Evolutionary conservation across 2,113 vertebrate genomes (phyloP).

Genomic region (Sinocyclocheilus rhinocerous): DNA sequence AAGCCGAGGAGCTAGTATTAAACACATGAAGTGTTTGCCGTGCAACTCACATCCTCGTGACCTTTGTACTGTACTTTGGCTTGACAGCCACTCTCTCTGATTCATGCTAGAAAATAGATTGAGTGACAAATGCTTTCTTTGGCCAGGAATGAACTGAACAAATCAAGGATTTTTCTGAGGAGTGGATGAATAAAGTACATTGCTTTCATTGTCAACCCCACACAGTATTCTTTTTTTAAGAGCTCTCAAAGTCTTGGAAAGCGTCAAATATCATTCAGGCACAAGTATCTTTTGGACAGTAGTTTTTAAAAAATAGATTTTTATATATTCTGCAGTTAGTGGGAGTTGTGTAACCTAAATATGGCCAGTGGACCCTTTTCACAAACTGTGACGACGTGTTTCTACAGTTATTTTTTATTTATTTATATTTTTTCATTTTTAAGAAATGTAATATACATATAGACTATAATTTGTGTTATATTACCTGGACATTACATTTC

Average conservation of each 20-base stretch:
- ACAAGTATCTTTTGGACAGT: background rate
- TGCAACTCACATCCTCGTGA: conserved; percentile 24
- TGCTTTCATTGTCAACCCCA: conserved; percentile 1
- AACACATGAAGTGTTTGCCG: background rate
- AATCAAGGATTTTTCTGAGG: conserved; percentile 24
- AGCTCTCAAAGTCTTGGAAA: background rate
- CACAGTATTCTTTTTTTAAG: background rate
- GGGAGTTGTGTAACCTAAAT: background rate
- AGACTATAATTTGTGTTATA: background rate
- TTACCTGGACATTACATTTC: too few species aligned
- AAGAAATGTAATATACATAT: too few species aligned
- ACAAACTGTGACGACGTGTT: background rate
- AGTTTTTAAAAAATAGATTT: background rate
- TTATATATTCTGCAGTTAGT: too few species aligned
- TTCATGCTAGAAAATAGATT: conserved; percentile 55
- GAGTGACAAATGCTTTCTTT: conserved; percentile 40
- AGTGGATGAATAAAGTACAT: conserved; percentile 29
- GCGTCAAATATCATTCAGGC: background rate
- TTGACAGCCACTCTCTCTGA: conserved; percentile 65
- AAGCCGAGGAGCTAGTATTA: background rate
- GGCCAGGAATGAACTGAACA: conserved; percentile 12
- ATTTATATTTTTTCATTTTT: too few species aligned
- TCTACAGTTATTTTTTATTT: background rate
- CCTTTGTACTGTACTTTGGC: conserved; percentile 49
- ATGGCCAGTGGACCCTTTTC: background rate